These are phyloP conservation scores for Drosophila borborema DNA, from an alignment of 2,888 invertebrate genomes.

Conservation along the genomic window DNA sequence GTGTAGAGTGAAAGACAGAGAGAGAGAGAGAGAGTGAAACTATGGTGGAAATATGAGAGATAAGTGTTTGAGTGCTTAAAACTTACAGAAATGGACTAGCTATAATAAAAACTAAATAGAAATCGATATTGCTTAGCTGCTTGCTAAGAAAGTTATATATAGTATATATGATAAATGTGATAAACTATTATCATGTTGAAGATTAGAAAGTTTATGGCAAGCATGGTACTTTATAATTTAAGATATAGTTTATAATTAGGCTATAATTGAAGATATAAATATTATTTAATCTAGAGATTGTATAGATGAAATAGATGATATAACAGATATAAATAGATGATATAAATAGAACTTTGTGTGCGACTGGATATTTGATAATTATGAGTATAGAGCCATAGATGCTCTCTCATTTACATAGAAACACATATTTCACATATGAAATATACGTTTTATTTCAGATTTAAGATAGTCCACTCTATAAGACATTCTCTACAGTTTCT, in stretches of 20 bases:
- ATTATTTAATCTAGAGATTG: not conserved
- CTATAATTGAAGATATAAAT: no score
- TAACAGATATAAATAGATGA: not conserved
- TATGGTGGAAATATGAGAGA: not conserved
- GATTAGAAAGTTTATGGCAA: not conserved
- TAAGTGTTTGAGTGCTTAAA: not conserved
- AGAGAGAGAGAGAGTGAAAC: not conserved
- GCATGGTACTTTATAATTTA: not conserved
- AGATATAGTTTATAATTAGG: not conserved
- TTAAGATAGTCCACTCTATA: no score
- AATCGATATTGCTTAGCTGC: not conserved
- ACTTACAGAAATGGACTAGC: not conserved
- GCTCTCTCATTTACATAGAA: no score
- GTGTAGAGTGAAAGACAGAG: not conserved
- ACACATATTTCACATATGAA: no score
- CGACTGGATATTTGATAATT: no score
- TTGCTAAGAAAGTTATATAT: not conserved
- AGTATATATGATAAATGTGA: not conserved
- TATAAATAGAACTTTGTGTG: not conserved
- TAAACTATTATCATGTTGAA: not conserved
- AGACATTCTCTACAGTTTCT: no score
- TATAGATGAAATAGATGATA: not conserved
- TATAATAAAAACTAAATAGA: not conserved
- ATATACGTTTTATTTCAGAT: no score
- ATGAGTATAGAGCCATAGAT: no score